Base-by-base conservation (phyloP, 2,888 invertebrate species). In the Zonitis immaculata region DNA sequence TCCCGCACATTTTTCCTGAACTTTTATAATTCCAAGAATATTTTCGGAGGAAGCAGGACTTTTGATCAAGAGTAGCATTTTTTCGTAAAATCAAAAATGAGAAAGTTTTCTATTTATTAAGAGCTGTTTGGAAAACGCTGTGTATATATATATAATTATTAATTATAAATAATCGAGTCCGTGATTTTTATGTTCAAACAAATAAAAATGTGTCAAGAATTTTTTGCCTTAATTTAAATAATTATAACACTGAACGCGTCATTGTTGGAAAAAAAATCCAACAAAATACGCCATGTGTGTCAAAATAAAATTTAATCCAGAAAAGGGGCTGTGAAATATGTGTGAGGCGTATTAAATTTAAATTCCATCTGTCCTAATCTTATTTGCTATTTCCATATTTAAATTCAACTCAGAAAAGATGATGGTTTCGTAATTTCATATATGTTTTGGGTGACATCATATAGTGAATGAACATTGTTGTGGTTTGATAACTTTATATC, bases 351-450 rank as follows among this genome's bases (percentile, higher is more conserved):
- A 59, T 60, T 60, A 61, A 63, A 65, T 65, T 62, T 57, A 60
- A 62, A 63, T 64, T 59, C 58, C 57, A 59, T 54, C 59, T 55
- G 60, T 56, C 56, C 58, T 64, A 65, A 65, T 61, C 61, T 63
- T 59, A 61, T 64, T 64, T 57, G 58, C 57, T 56, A 59, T 60
- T 63, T 65, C 63, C 63, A 64, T 62, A 65, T 65, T 65, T 61
- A 65, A 63, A 65, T 63, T 63, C 59, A 52, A 54, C 57, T 45
- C 59, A 58, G 59, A 56, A 60, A 65, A 54, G 61, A 60, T 61
- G 60, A 63, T 63, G 59, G 58, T 61, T 62, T 56, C 60, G 60
- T 61, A 60, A 62, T 62, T 61, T 60, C 56, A 57, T 64, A 60
- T 61, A 61, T 61, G 59, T 62, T 61, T 57, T 60, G 45, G 49